Conservation (phyloP, 2,888 invertebrate species). For the Tiphia femorata region DNA sequence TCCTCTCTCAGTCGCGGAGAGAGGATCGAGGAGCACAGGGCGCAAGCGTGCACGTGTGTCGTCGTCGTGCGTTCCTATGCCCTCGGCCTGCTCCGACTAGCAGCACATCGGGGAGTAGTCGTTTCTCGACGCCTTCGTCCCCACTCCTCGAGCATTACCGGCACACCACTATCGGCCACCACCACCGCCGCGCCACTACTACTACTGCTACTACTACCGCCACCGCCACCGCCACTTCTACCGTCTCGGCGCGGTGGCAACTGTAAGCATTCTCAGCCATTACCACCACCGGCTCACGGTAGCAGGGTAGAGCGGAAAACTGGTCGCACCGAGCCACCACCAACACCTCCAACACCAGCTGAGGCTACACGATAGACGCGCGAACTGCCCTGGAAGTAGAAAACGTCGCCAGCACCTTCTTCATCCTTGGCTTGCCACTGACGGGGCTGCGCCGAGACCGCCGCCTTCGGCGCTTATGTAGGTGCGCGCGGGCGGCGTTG, state of each 20-base stretch:
- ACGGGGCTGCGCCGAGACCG: not conserved
- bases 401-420: no score
- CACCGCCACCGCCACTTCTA: constrained; percentile 25
- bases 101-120: constrained; percentile 36
- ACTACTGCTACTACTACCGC: not conserved
- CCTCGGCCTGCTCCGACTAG: constrained; percentile 49
- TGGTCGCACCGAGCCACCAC: no score
- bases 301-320: no score
- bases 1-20: no score
- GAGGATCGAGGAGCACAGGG: no score
- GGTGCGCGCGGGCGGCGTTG: no score
- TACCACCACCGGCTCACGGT: no score
- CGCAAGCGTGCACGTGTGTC: constrained; percentile 58
- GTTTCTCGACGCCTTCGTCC: constrained; percentile 41
- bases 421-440: no score
- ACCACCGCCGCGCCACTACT: constrained; percentile 24
- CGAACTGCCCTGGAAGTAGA: no score
- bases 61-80: constrained; percentile 48
- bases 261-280: no score
- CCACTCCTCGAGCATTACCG: constrained; percentile 35
- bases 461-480: constrained; percentile 14
- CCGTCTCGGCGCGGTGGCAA: not conserved
- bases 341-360: not conserved
- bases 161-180: not conserved
- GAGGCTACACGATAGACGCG: no score